Evolutionary conservation across 1,140 invertebrate species (phyloP).

Genomic region (Streblospio benedicti): DNA sequence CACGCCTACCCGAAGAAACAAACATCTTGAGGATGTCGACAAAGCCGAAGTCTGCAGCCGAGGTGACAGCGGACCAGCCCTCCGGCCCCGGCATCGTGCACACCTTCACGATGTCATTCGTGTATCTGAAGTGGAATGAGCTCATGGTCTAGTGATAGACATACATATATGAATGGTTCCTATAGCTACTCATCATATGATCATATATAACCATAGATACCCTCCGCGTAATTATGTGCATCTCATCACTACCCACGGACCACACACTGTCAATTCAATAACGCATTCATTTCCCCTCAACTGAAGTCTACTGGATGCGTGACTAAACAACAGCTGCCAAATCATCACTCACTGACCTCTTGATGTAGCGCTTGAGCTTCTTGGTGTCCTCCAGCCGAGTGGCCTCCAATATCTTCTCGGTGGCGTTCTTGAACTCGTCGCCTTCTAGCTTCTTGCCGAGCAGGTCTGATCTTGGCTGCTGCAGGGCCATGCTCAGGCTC

Average conservation of each 20-base stretch:
- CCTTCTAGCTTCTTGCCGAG: background rate
- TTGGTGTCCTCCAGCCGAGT: background rate
- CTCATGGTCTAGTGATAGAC: background rate
- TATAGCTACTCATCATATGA: background rate
- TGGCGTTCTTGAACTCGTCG: background rate
- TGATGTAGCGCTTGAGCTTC: conserved; percentile 8
- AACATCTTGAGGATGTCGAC: conserved; percentile 3
- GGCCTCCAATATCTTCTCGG: conserved; percentile 10
- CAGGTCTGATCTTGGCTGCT: background rate
- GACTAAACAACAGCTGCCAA: background rate
- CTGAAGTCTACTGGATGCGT: too few species aligned
- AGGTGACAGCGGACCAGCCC: conserved; percentile 12
- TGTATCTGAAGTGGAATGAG: background rate
- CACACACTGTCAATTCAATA: too few species aligned
- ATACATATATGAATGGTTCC: background rate
- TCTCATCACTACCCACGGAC: background rate
- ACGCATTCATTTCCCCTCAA: too few species aligned
- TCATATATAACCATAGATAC: background rate
- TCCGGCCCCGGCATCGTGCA: conserved; percentile 15
- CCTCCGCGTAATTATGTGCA: background rate
- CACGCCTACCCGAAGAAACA: too few species aligned
- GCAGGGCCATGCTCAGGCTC: too few species aligned
- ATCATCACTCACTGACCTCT: background rate
- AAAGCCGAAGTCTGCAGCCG: conserved; percentile 12
- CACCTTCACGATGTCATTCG: background rate